These are phyloP conservation scores for Acanthurus leucopareius DNA, from an alignment of 2,797 vertebrate species.

Conservation along the genomic window DNA sequence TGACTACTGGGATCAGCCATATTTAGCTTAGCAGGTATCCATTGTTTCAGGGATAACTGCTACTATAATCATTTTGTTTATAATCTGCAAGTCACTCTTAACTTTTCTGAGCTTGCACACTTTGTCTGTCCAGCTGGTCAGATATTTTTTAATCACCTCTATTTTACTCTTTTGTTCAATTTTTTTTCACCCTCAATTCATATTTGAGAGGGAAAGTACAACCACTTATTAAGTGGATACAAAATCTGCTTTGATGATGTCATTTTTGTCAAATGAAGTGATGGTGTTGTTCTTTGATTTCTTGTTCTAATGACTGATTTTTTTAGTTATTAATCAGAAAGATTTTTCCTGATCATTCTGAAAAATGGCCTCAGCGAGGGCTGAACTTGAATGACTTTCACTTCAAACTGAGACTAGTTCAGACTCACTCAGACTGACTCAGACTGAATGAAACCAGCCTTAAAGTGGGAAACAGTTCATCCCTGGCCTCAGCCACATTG, in stretches of 20 bases:
- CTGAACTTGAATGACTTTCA: not conserved
- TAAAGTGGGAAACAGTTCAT: conserved; percentile 1
- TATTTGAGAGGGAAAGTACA: conserved; percentile 4
- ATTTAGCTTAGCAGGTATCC: not conserved
- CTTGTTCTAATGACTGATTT: not conserved
- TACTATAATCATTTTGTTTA: conserved; percentile 13
- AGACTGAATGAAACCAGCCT: not conserved
- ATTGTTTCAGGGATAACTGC: not conserved
- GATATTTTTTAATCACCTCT: not conserved
- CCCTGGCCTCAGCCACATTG: conserved; percentile 6
- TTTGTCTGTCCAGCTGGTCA: conserved; percentile 6
- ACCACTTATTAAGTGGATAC: conserved; percentile 7
- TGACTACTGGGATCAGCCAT: conserved; percentile 21
- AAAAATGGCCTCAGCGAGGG: conserved; percentile 14
- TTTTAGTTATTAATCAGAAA: conserved; percentile 7
- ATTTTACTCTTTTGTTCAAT: not conserved
- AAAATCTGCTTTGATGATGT: conserved; percentile 31
- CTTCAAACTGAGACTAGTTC: conserved; percentile 18
- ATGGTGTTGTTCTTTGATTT: conserved; percentile 24
- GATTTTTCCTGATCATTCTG: conserved; percentile 40
- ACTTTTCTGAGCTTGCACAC: conserved; percentile 10
- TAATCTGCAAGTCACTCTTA: conserved; percentile 6
- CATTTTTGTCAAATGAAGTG: conserved; percentile 31
- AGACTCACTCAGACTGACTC: not conserved
- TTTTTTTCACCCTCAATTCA: not conserved